phyloP scores from a whole-genome alignment of 2,888 invertebrate species.

The Drosophila meridiana region DNA sequence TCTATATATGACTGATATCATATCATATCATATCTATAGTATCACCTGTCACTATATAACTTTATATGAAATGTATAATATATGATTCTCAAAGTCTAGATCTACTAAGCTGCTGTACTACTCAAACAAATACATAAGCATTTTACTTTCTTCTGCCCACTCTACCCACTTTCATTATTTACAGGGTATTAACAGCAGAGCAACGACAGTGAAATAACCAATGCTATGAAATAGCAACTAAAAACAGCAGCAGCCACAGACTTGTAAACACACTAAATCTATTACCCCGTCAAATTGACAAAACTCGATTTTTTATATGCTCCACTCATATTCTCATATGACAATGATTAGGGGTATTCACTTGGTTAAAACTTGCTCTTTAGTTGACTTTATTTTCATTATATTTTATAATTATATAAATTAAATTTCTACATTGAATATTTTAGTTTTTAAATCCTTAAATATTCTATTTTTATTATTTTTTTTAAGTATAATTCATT shows the following conservation, averaged over 20 bases:
- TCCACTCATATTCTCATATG: background rate
- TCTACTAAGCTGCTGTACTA: background rate
- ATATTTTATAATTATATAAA: background rate
- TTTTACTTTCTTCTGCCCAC: too few species aligned
- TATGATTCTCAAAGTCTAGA: background rate
- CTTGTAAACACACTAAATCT: slow-evolving; percentile 77
- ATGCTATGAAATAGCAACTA: slow-evolving; percentile 23
- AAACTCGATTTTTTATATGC: slow-evolving; percentile 66
- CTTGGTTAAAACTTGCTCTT: background rate
- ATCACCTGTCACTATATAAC: too few species aligned
- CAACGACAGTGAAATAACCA: slow-evolving; percentile 9
- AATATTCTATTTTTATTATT: too few species aligned
- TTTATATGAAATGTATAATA: too few species aligned
- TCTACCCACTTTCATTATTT: background rate
- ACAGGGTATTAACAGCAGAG: background rate
- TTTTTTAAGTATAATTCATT: too few species aligned
- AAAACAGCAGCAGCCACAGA: slow-evolving; percentile 47
- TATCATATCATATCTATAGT: too few species aligned
- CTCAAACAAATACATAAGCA: background rate
- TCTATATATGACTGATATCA: too few species aligned
- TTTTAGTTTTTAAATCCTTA: too few species aligned
- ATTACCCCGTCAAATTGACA: slow-evolving; percentile 76
- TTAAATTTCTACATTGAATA: too few species aligned
- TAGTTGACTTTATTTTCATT: background rate
- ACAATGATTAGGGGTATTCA: slow-evolving; percentile 21